phyloP scores from a whole-genome alignment of 2,797 vertebrate species.

The Pogonophryne albipinna region DNA sequence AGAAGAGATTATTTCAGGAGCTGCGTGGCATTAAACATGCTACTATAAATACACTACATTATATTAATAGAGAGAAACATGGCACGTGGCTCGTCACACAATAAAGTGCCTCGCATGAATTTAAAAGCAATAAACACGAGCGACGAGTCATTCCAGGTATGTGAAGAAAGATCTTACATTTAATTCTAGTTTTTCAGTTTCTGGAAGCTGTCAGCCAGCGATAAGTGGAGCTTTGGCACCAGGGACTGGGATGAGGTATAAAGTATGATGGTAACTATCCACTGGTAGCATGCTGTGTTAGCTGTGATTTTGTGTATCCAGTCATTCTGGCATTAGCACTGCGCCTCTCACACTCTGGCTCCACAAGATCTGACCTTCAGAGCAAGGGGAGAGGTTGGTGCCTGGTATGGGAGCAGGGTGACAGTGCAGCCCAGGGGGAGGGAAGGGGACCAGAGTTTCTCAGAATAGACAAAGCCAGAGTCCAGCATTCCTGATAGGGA shows the following conservation, averaged over 20 bases:
- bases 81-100: conserved; percentile 55
- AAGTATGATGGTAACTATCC: neutral
- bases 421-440: conserved; percentile 69
- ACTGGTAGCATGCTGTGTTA: neutral
- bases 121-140: conserved; percentile 23
- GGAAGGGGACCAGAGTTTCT: conserved; percentile 76
- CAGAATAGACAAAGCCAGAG: conserved; percentile 87
- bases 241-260: conserved; percentile 8
- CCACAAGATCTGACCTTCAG: conserved; percentile 85
- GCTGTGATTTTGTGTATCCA: conserved; percentile 42
- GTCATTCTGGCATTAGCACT: conserved; percentile 64
- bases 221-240: neutral
- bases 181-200: neutral
- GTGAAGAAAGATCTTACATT: neutral
- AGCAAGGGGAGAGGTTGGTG: conserved; percentile 80
- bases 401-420: conserved; percentile 80
- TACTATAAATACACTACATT: conserved; percentile 82
- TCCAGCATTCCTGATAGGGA: conserved; percentile 79
- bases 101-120: conserved; percentile 19
- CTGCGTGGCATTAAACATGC: conserved; percentile 81
- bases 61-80: conserved; percentile 82
- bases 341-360: conserved; percentile 70
- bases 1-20: conserved; percentile 85
- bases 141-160: neutral
- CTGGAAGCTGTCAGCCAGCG: neutral